phyloP scores from a whole-genome alignment of 2,797 vertebrate species.

The Coilia nasus region DNA sequence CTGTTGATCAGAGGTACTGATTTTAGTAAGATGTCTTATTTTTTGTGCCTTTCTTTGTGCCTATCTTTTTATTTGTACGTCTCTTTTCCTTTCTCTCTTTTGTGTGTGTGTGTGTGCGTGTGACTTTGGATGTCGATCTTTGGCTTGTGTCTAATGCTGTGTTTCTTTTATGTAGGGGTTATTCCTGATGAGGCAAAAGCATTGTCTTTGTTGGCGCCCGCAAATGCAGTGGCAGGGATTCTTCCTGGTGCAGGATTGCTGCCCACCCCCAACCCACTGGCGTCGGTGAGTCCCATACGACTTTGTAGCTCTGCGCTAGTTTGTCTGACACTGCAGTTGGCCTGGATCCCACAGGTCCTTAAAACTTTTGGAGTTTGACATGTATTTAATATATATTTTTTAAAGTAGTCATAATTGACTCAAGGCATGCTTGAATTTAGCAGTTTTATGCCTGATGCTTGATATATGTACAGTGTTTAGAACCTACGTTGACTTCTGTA shows the following conservation, averaged over 20 bases:
- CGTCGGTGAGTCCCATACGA: constrained; percentile 72
- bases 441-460: too few species aligned
- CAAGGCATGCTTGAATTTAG: too few species aligned
- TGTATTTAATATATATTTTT: too few species aligned
- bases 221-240: constrained; percentile 97
- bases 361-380: too few species aligned
- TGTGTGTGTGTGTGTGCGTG: constrained; percentile 30
- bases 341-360: too few species aligned
- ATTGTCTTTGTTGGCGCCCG: constrained; percentile 97
- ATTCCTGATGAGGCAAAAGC: constrained; percentile 99
- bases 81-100: constrained; percentile 35
- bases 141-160: constrained; percentile 27
- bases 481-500: too few species aligned
- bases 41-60: constrained; percentile 31
- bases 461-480: too few species aligned
- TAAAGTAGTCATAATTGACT: too few species aligned
- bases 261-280: constrained; percentile 93
- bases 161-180: constrained; percentile 82
- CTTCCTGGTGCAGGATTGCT: constrained; percentile 97
- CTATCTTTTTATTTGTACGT: constrained; percentile 31
- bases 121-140: constrained; percentile 36
- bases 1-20: constrained; percentile 73
- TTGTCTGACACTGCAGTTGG: too few species aligned
- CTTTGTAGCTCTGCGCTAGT: too few species aligned
- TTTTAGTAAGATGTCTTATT: constrained; percentile 57